These are phyloP conservation scores for Simalia tracyae DNA, from an alignment of 2,797 vertebrate genomes.

Conservation along the genomic window DNA sequence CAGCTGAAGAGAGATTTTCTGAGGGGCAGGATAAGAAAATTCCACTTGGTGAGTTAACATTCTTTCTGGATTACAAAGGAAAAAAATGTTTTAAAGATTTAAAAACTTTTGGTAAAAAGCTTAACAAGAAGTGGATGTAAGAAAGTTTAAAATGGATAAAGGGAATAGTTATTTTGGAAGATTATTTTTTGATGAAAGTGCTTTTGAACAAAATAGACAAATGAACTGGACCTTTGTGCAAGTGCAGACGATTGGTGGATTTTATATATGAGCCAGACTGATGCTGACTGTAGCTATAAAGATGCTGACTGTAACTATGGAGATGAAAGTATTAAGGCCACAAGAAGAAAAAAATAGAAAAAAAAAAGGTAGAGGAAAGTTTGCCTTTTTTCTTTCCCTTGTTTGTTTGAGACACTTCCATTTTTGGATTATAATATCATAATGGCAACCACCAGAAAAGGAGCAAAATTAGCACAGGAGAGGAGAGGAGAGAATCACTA, in stretches of 20 bases:
- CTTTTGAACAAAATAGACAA: neutral
- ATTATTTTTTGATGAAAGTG: neutral
- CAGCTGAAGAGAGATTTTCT: neutral
- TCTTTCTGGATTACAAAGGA: neutral
- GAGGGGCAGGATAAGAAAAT: neutral
- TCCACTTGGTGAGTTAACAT: neutral
- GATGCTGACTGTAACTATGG: neutral
- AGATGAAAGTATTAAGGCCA: neutral
- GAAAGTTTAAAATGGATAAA: neutral
- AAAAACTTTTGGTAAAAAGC: neutral
- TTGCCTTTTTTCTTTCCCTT: neutral
- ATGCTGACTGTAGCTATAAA: neutral
- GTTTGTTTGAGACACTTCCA: no score
- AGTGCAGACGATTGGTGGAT: neutral
- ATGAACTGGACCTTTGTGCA: neutral
- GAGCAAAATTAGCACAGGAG: neutral
- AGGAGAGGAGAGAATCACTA: neutral
- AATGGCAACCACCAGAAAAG: neutral
- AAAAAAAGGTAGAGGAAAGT: neutral
- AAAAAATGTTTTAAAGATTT: neutral
- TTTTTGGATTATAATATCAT: neutral
- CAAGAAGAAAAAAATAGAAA: neutral
- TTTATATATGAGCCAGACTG: neutral
- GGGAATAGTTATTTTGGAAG: neutral
- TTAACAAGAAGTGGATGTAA: neutral